Evolutionary conservation across 2,113 vertebrate species (phyloP).

Genomic region (Hippolais icterina): DNA sequence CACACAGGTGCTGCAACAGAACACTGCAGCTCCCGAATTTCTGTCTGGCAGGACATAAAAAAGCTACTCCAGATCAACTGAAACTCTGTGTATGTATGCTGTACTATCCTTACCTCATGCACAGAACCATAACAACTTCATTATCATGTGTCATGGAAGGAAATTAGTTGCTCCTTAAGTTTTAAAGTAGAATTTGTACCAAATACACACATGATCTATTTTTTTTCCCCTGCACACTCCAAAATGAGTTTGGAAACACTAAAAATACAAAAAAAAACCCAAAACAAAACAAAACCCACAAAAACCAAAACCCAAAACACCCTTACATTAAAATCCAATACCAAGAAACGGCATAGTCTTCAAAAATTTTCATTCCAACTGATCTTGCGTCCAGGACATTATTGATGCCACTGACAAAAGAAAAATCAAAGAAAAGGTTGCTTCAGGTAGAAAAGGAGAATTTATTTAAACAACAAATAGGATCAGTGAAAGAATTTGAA

Average conservation of each 20-base stretch:
- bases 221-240: background rate
- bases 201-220: background rate
- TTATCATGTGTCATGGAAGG: background rate
- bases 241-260: background rate
- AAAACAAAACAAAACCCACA: no score
- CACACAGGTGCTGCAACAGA: background rate
- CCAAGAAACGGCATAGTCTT: constrained; percentile 94
- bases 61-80: background rate
- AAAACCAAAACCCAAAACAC: background rate
- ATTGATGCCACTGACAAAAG: constrained; percentile 77
- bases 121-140: background rate
- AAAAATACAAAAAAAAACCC: background rate
- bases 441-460: background rate
- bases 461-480: background rate
- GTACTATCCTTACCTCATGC: background rate
- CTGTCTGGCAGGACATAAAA: background rate
- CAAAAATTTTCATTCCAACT: constrained; percentile 88
- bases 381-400: constrained; percentile 85
- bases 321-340: constrained; percentile 96
- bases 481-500: background rate
- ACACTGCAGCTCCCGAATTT: background rate
- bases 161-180: background rate
- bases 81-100: background rate
- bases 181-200: background rate
- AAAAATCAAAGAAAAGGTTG: background rate